Evolutionary conservation across 2,888 invertebrate genomes (phyloP).

Genomic region (Pherbina coryleti): DNA sequence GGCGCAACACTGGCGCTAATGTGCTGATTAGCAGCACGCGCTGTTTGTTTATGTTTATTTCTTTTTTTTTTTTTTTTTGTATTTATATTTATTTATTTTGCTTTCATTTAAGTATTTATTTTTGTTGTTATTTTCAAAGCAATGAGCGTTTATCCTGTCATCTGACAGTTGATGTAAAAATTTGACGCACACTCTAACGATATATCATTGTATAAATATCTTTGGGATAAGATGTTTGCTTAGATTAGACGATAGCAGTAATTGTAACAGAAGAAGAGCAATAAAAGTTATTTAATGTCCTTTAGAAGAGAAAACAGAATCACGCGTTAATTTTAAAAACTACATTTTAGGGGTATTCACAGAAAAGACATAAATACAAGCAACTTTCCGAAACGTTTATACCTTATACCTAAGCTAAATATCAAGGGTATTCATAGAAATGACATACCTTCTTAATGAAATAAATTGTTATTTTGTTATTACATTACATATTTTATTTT

Average conservation of each 20-base stretch:
- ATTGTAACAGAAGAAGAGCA: too few relatives aligned
- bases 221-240: too few relatives aligned
- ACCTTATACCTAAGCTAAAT: too few relatives aligned
- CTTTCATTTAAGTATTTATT: neutral
- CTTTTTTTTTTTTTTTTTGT: neutral
- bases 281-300: too few relatives aligned
- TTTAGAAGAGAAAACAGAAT: too few relatives aligned
- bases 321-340: too few relatives aligned
- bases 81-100: constrained; percentile 4
- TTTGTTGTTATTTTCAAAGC: neutral
- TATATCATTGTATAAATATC: too few relatives aligned
- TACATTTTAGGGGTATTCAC: neutral
- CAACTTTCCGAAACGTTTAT: neutral
- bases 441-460: too few relatives aligned
- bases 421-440: too few relatives aligned
- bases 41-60: neutral
- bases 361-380: neutral
- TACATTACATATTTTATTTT: too few relatives aligned
- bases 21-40: constrained; percentile 9
- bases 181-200: neutral
- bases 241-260: too few relatives aligned
- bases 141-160: neutral
- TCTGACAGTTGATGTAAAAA: neutral
- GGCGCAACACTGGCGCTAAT: constrained; percentile 29
- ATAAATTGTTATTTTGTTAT: too few relatives aligned